Percentiles rank a stretch among this genome's conserved stretches.
These are phyloP conservation scores for Tetragonula carbonaria DNA, from an alignment of 2,888 invertebrate genomes.

Conservation along the genomic window DNA sequence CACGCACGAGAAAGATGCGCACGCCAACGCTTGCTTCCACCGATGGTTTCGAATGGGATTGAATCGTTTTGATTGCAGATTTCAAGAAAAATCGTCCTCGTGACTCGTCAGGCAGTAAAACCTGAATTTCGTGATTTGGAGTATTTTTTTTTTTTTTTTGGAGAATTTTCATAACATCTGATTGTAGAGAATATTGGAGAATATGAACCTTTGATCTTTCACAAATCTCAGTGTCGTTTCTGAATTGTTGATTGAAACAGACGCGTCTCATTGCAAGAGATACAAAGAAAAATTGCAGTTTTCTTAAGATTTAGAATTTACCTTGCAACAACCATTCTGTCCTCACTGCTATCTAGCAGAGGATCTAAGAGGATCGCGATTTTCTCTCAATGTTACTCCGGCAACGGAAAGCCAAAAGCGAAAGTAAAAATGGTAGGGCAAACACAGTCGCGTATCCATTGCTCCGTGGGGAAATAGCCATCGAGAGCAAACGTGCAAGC, in stretches of 20 bases:
- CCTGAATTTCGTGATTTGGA: background rate
- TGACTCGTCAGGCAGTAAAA: background rate
- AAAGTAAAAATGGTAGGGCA: background rate
- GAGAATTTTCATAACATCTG: background rate
- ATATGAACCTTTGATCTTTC: no score
- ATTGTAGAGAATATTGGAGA: background rate
- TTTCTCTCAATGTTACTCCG: background rate
- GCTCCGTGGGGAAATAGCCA: constrained; percentile 11
- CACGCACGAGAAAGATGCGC: constrained; percentile 32
- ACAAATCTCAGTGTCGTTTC: no score
- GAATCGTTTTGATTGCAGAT: no score
- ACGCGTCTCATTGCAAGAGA: background rate
- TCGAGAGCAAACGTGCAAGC: constrained; percentile 22
- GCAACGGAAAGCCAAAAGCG: background rate
- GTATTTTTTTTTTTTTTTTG: background rate
- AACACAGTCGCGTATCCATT: constrained; percentile 6
- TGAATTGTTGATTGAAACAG: background rate
- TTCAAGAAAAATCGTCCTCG: constrained; percentile 26
- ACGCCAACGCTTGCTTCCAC: constrained; percentile 21
- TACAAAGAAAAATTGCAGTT: background rate
- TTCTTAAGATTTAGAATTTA: background rate
- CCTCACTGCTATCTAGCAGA: background rate
- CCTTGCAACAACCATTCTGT: background rate
- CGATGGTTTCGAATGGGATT: no score
- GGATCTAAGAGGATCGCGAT: background rate